These are phyloP conservation scores for Hymenochirus boettgeri DNA, from an alignment of 2,113 vertebrate genomes.

Conservation along the genomic window DNA sequence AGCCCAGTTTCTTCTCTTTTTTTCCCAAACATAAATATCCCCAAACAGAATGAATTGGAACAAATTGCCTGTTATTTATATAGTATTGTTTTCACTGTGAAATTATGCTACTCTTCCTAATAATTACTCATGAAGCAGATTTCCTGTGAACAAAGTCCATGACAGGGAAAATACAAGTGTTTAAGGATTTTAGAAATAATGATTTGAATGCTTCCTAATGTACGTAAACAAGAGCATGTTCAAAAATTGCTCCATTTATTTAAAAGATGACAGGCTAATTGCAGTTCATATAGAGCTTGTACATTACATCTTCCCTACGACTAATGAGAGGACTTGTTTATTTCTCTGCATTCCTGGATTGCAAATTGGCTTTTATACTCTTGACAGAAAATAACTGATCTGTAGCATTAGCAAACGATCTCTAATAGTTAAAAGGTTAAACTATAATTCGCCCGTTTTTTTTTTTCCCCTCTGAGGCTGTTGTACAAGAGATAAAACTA, in stretches of 20 bases:
- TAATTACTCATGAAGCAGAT: constrained; percentile 51
- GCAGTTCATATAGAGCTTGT: constrained; percentile 39
- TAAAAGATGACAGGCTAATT: constrained; percentile 45
- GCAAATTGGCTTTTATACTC: constrained; percentile 37
- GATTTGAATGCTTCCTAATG: constrained; percentile 49
- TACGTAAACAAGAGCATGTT: constrained; percentile 52
- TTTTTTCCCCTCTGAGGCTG: constrained; percentile 20
- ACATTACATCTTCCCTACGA: constrained; percentile 37
- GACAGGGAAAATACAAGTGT: constrained; percentile 54
- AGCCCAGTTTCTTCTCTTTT: constrained; percentile 22
- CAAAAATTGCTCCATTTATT: constrained; percentile 44
- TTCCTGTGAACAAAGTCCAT: constrained; percentile 52
- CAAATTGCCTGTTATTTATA: constrained; percentile 44
- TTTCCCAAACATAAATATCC: constrained; percentile 37
- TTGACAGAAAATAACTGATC: constrained; percentile 38
- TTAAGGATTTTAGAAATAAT: constrained; percentile 54
- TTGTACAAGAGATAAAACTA: constrained; percentile 45
- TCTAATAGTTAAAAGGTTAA: constrained; percentile 41
- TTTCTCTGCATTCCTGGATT: constrained; percentile 38
- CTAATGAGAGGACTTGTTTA: constrained; percentile 44
- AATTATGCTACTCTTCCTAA: constrained; percentile 55
- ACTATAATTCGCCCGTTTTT: not conserved
- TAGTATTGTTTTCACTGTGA: constrained; percentile 40
- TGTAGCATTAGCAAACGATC: constrained; percentile 37
- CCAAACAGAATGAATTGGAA: constrained; percentile 41